Conservation (phyloP, 2,888 invertebrate genomes). For the Drosophila subquinaria region DNA sequence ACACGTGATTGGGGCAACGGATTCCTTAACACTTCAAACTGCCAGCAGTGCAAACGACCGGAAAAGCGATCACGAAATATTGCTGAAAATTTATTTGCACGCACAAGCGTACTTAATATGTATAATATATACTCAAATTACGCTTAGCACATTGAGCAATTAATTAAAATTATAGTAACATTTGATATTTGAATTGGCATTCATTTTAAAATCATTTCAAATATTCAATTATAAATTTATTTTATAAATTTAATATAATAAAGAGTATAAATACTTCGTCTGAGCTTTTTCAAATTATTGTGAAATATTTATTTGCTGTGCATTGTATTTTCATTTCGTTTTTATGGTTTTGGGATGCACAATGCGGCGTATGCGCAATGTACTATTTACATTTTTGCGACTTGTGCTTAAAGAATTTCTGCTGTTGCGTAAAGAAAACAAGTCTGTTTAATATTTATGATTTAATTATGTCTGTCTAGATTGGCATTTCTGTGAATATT, state of each 20-base stretch:
- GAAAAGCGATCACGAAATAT: conserved; percentile 36
- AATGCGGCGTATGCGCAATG: conserved; percentile 64
- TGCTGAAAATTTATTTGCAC: conserved; percentile 16
- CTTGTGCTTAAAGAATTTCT: conserved; percentile 42
- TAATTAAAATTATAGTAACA: background rate
- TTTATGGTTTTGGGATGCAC: conserved; percentile 37
- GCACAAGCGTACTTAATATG: background rate
- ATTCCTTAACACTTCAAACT: conserved; percentile 5
- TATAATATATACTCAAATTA: background rate
- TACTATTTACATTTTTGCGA: conserved; percentile 24
- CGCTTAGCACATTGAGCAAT: background rate
- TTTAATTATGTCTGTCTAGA: conserved; percentile 51
- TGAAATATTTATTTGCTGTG: conserved; percentile 37
- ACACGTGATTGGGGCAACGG: conserved; percentile 66
- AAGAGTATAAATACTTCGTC: conserved; percentile 5
- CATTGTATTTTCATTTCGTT: conserved; percentile 35
- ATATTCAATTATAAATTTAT: background rate
- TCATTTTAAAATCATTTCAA: background rate
- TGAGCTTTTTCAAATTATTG: background rate
- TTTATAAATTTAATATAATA: background rate
- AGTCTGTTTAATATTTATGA: conserved; percentile 59
- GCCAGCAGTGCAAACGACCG: conserved; percentile 2
- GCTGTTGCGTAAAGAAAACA: conserved; percentile 49
- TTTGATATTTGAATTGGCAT: background rate
- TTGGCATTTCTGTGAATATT: conserved; percentile 26